Percentiles rank a stretch among this genome's conserved stretches.
These are phyloP conservation scores for Nymphalis polychloros DNA, from an alignment of 2,888 invertebrate genomes.

Conservation along the genomic window DNA sequence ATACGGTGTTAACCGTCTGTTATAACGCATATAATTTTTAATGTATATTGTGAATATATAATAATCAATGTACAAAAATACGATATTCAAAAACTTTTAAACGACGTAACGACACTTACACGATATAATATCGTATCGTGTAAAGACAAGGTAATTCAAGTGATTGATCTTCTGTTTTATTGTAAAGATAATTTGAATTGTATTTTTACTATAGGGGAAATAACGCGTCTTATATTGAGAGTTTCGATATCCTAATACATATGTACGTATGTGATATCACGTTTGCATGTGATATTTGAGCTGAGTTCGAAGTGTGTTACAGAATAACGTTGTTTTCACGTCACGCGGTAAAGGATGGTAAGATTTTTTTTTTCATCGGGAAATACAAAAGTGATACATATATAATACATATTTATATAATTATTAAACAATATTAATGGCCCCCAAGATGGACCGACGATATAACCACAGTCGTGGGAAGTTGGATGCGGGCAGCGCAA, in stretches of 20 bases:
- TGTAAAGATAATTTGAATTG: slow-evolving; percentile 74
- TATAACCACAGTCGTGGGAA: no score
- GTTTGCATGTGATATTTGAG: neutral
- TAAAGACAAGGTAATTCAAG: slow-evolving; percentile 62
- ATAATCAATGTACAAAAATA: neutral
- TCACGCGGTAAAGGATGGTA: no score
- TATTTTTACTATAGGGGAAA: slow-evolving; percentile 63
- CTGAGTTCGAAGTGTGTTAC: neutral
- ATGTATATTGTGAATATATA: no score
- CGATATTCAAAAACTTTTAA: neutral
- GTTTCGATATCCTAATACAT: slow-evolving; percentile 45
- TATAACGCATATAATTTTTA: no score
- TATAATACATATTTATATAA: no score
- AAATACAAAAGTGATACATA: no score
- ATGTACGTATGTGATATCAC: neutral
- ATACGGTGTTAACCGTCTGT: no score
- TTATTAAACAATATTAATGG: no score
- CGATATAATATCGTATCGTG: slow-evolving; percentile 38
- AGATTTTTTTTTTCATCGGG: no score
- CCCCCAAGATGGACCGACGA: no score
- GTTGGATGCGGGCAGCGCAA: no score
- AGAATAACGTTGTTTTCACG: neutral
- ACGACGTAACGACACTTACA: slow-evolving; percentile 20
- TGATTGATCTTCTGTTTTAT: slow-evolving; percentile 76
- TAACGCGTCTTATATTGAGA: slow-evolving; percentile 57